Evolutionary conservation across 1,140 invertebrate genomes (phyloP), one percentile per base, ranked within the genome.

Genomic region (Cherax quadricarinatus): DNA sequence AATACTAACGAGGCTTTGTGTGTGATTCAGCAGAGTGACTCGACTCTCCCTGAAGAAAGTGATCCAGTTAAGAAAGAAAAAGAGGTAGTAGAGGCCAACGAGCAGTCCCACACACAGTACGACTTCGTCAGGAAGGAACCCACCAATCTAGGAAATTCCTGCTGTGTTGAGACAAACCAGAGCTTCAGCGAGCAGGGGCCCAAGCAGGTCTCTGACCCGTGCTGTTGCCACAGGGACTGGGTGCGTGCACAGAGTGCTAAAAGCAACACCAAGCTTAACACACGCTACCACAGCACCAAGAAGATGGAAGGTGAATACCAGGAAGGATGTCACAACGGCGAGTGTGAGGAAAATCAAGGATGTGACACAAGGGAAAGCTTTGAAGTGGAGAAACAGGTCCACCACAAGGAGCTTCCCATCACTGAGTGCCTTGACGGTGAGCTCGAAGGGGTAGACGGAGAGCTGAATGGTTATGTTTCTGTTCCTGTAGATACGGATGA

Each of bases 351-450:
- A 5, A 12, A n/a, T 7, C 48, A 81, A 12, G 79, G 79, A 9
- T n/a, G 30, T 16, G 12, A 81, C 14, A 51, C 6, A 30, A 3
- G 1, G 30, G 53, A 57, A n/a, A 51, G 9, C 14, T 41, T 51
- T 51, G 48, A 30, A 10, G 12, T 4, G 4, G 48, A 75, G 73
- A 62, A 53, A 5, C 30, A 16, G 18, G 30, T 41, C 30, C 49
- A 48, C n/a, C 60, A 75, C 85, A 86, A 75, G 85, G 86, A 87
- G 49, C 0, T 14, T 12, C 62, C 62, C 66, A 62, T 78, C 48
- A 87, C 86, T 30, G 86, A 87, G 73, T 87, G 86, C 24, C 86
- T 87, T n/a, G 75, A 87, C 70, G 86, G 86, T 87, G 53, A 87
- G 86, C 48, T 66, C 14, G 2, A 21, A 3, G 53, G 1, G 53